Evolutionary conservation across 1,140 invertebrate genomes (phyloP), one percentile per base, ranked within the genome.

Genomic region (Zaprionus ornatus): DNA sequence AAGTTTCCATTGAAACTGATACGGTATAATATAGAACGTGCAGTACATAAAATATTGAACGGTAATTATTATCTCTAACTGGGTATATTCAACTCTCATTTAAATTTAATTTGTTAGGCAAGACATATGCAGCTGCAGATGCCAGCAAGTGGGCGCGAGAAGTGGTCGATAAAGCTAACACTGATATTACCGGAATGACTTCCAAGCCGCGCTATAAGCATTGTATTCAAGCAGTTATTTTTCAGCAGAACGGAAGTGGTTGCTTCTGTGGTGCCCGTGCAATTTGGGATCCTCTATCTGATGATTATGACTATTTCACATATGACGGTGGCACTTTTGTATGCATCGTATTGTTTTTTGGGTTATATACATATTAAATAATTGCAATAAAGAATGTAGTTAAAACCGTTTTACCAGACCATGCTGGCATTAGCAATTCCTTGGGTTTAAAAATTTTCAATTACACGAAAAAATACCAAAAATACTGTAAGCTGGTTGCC

Each of bases 231-330:
- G 74, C 75, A 3, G 69, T 73, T 45, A 55, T 88, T 1, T 88
- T 84, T 35, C 84, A 88, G 52, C 84, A 88, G 27, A 88, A 52
- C 7, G 84, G 84, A n/a, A 71, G 64, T 6, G 84, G 84, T 3
- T 84, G 79, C 7, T 81, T 67, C 25, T 79, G 80, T 15, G 85
- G 74, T 9, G 72, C 85, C 9, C 77, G 84, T 3, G 85, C 84
- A 7, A 64, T 88, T 32, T 88, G 84, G 84, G 84, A 88, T 68
- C 13, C 23, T 1, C 48, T 79, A 5, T 45, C 85, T 2, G 84
- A 88, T 66, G 85, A 88, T 42, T 81, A 75, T 35, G 4, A 48
- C 1, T 27, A 3, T 17, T 19, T 10, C 3, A 71, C 23, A 55
- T 70, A 35, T 25, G 80, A 90, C 50, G 68, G 57, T 1, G 61